A percentile compares a stretch with the other conserved stretches of the same genome.
phyloP scores from a whole-genome alignment of 2,888 invertebrate species.

The Venusia cambrica region DNA sequence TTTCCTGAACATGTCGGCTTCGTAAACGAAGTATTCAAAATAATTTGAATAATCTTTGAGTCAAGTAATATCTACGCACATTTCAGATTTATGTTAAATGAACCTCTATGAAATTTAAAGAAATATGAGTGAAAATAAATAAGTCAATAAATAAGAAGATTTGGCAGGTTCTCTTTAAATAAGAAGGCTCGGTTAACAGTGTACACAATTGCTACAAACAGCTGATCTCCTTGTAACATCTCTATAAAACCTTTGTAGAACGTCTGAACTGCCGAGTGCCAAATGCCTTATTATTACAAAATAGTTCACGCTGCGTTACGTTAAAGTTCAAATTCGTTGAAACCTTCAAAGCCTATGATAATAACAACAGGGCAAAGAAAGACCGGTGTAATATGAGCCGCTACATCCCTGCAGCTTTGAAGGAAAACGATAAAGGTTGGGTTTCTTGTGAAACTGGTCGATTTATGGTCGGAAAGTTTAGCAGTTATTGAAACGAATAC shows the following conservation, averaged over 20 bases:
- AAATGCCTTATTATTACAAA: conserved; percentile 39
- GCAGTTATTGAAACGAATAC: conserved; percentile 79
- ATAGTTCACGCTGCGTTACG: conserved; percentile 34
- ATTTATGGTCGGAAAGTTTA: conserved; percentile 76
- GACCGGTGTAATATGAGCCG: conserved; percentile 50
- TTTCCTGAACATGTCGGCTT: no score
- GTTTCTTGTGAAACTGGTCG: conserved; percentile 49
- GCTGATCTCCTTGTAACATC: conserved; percentile 59
- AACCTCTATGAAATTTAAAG: no score
- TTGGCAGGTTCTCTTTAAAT: conserved; percentile 2
- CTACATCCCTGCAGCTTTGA: conserved; percentile 32
- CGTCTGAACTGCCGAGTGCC: conserved; percentile 61
- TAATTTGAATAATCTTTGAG: no score
- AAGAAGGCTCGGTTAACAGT: conserved; percentile 26
- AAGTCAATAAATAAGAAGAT: neutral
- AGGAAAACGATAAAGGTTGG: conserved; percentile 28
- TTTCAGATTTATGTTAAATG: no score
- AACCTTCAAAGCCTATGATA: conserved; percentile 56
- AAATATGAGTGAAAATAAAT: no score
- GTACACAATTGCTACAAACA: conserved; percentile 39
- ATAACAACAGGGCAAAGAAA: conserved; percentile 71
- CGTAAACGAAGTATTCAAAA: no score
- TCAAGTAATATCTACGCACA: no score
- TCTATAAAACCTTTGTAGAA: conserved; percentile 61
- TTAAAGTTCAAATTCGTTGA: conserved; percentile 58